Conservation (phyloP, 1,140 invertebrate genomes). For the Monochamus saltuarius region DNA sequence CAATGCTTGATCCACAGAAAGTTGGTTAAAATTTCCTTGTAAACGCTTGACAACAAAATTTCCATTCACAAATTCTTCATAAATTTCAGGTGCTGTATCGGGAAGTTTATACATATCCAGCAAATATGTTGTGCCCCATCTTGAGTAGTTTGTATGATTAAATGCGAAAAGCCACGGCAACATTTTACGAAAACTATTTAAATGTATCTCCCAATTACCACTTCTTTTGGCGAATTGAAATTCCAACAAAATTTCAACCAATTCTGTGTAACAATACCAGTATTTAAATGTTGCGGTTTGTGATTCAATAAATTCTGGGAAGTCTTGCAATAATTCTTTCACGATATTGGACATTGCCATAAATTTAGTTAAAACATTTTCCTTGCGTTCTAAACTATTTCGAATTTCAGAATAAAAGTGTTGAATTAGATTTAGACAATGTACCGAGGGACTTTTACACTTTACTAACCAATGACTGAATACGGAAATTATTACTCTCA, state of each 20-base stretch:
- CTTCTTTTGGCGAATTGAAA: constrained; percentile 4
- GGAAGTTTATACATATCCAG: too few species aligned
- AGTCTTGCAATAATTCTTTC: neutral
- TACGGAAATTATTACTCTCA: too few species aligned
- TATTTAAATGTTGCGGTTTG: constrained; percentile 1
- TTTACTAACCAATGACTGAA: too few species aligned
- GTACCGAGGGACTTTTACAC: too few species aligned
- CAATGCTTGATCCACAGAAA: constrained; percentile 8
- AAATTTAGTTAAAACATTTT: too few species aligned
- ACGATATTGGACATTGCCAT: too few species aligned
- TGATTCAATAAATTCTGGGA: neutral
- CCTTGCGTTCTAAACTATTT: too few species aligned
- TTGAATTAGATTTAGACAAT: too few species aligned
- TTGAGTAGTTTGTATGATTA: too few species aligned
- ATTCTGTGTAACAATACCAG: neutral
- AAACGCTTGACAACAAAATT: constrained; percentile 1
- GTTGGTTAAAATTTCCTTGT: constrained; percentile 1
- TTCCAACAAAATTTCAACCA: constrained; percentile 5
- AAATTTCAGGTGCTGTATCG: neutral
- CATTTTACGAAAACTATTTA: too few species aligned
- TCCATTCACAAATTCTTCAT: constrained; percentile 9
- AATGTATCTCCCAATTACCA: constrained; percentile 7
- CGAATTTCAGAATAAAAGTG: neutral
- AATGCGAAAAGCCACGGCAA: too few species aligned
- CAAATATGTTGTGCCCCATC: too few species aligned